phyloP scores from a whole-genome alignment of 2,797 vertebrate species.

The Botia almorhae region DNA sequence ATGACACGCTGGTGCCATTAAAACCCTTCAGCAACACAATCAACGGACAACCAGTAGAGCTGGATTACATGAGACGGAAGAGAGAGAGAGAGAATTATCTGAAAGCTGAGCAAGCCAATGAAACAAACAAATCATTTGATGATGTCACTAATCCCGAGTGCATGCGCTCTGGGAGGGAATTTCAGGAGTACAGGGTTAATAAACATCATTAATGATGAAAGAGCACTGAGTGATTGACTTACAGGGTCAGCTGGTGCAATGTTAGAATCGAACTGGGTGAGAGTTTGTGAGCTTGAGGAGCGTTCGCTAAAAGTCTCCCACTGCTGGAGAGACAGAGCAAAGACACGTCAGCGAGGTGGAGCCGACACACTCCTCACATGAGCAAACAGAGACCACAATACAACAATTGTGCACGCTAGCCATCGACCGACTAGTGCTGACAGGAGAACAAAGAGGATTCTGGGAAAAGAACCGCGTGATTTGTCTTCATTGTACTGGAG shows the following conservation, averaged over 20 bases:
- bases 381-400: conserved; percentile 48
- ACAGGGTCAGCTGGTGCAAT: conserved; percentile 99
- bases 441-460: not conserved
- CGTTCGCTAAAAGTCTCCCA: conserved; percentile 99
- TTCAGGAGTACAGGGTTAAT: conserved; percentile 84
- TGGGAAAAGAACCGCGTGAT: conserved; percentile 4
- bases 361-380: conserved; percentile 40
- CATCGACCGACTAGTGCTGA: not conserved
- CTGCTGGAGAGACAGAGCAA: conserved; percentile 97
- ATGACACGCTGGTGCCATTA: not conserved
- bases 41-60: conserved; percentile 24
- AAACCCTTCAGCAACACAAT: conserved; percentile 7
- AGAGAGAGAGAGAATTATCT: conserved; percentile 45
- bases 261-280: conserved; percentile 99
- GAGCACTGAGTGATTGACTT: conserved; percentile 99
- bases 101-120: conserved; percentile 59
- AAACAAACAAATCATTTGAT: conserved; percentile 17
- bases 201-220: conserved; percentile 93
- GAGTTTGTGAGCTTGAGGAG: conserved; percentile 99
- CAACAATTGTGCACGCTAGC: conserved; percentile 25
- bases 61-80: conserved; percentile 33
- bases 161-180: conserved; percentile 69
- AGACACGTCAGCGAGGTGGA: conserved; percentile 82
- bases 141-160: conserved; percentile 44
- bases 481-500: conserved; percentile 11